Base-by-base conservation (phyloP, 1,140 invertebrate species). In the Cydia fagiglandana region DNA sequence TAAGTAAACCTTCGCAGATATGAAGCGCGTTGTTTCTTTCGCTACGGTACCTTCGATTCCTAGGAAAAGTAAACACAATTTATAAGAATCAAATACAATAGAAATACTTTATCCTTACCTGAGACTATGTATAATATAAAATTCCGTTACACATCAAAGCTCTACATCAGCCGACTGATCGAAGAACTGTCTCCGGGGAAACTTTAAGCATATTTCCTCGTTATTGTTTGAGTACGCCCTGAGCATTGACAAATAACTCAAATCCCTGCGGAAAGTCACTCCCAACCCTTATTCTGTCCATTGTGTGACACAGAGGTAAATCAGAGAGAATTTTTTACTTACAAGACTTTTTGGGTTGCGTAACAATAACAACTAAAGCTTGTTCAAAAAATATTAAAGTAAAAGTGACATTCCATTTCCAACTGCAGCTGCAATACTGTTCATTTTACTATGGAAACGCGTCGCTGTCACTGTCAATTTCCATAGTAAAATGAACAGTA, bases 151-250 rank as follows among this genome's bases (percentile, higher is more conserved):
- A 61, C 56, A 9, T 24, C 56, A 61, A 61, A 70, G 12, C 15
- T 15, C 34, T 15, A 30, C 34, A 38, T 70, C 66, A n/a, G 34
- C 12, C 17, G 34, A 41, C 13, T 2, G 66, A 38, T 7, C 28
- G 30, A 2, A 70, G 17, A 41, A 17, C 34, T 34, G 24, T 34
- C 66, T 28, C 28, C n/a, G 9, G 66, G 34, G 34, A 70, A 70
- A 70, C 66, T 45, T 70, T 70, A 45, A 38, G 66, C 38, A 70
- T 70, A 70, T 70, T 70, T 70, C 15, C 34, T 68, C 64, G 24
- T 68, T 68, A 68, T 68, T 68, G 30, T 68, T 68, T 68, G 64
- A 13, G 24, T 30, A 64, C 64, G 28, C 28, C 64, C 30, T 68
- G 15, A 68, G 30, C 66, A 70, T 30, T 41, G 66, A 45, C 66